phyloP scores from a whole-genome alignment of 2,888 invertebrate genomes.

The Pocota personata region DNA sequence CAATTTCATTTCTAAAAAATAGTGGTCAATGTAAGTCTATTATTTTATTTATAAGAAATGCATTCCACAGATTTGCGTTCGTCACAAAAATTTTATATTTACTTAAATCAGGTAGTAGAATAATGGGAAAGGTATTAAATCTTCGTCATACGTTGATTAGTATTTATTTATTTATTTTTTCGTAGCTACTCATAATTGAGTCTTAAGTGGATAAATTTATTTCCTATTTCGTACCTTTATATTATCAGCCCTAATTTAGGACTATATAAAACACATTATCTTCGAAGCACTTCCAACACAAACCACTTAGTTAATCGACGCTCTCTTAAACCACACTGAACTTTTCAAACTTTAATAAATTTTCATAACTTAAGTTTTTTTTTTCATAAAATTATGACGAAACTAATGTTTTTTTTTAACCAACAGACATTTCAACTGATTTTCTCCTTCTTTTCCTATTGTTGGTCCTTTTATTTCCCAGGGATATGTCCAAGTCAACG shows the following conservation, averaged over 20 bases:
- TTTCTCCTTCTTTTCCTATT: neutral
- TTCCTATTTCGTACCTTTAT: conserved; percentile 45
- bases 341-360: conserved; percentile 43
- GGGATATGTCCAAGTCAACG: conserved; percentile 50
- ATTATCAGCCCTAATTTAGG: conserved; percentile 60
- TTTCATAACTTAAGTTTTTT: conserved; percentile 50
- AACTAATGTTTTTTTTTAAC: conserved; percentile 25
- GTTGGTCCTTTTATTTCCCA: conserved; percentile 27
- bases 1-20: neutral
- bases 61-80: neutral
- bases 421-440: conserved; percentile 49
- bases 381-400: neutral
- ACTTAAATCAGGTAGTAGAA: conserved; percentile 5
- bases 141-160: neutral
- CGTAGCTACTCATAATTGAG: neutral
- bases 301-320: conserved; percentile 29
- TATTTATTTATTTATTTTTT: neutral
- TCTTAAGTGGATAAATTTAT: neutral
- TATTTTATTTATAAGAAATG: neutral
- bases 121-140: neutral
- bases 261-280: conserved; percentile 65
- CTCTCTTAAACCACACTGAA: conserved; percentile 15
- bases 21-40: too few species aligned
- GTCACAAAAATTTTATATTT: neutral
- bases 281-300: conserved; percentile 43